Percentiles rank a stretch among this genome's conserved stretches.
Conservation (phyloP, 2,888 invertebrate species). For the Amaurobius ferox region DNA sequence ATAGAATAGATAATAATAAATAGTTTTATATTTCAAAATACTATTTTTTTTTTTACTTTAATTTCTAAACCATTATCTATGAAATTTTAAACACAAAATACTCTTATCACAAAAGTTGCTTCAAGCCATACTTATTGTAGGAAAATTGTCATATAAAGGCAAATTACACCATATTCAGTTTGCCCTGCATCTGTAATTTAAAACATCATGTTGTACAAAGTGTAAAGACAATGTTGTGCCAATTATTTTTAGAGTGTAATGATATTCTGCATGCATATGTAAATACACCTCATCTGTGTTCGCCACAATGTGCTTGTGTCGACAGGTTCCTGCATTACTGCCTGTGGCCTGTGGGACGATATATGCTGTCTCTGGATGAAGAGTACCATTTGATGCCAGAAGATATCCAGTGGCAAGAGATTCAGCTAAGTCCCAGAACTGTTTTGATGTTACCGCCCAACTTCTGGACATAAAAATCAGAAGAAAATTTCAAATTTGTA, state of each 20-base stretch:
- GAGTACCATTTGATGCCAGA: constrained; percentile 25
- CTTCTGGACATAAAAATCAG: constrained; percentile 41
- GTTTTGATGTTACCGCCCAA: constrained; percentile 61
- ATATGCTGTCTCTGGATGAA: constrained; percentile 31
- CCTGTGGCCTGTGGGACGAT: constrained; percentile 66
- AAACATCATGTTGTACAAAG: too few relatives aligned
- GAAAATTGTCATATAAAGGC: too few relatives aligned
- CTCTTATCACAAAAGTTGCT: too few relatives aligned
- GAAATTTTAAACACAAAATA: too few relatives aligned
- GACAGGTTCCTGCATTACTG: constrained; percentile 71
- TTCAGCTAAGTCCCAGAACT: constrained; percentile 51
- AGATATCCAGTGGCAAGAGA: constrained; percentile 54
- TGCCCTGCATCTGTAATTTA: too few relatives aligned
- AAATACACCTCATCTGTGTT: constrained; percentile 44
- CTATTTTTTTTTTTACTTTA: too few relatives aligned
- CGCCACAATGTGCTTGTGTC: constrained; percentile 60
- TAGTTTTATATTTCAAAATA: too few relatives aligned
- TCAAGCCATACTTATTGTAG: too few relatives aligned
- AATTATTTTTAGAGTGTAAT: constrained; percentile 38
- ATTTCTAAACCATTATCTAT: too few relatives aligned
- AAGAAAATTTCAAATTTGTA: too few relatives aligned
- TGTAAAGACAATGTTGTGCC: constrained; percentile 27
- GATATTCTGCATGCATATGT: constrained; percentile 32
- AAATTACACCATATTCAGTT: too few relatives aligned
- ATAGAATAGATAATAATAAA: too few relatives aligned